Conservation (phyloP, 2,797 vertebrate genomes). For the Phrynocephalus vlangalii region DNA sequence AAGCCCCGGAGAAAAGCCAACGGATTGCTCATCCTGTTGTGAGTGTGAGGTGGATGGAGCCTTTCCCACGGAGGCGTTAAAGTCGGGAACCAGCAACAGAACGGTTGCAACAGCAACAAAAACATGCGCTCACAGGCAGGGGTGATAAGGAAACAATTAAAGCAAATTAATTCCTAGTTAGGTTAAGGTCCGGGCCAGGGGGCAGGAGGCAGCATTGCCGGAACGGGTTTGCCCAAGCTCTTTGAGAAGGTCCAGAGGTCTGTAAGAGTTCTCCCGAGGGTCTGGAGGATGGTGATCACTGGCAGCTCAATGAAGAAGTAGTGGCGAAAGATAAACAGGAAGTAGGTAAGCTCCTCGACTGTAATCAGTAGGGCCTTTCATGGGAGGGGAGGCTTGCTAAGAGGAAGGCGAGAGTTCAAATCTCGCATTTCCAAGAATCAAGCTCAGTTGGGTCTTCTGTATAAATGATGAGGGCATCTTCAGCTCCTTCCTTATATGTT, state of each 20-base stretch:
- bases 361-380: slow-evolving; percentile 15
- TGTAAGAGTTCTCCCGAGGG: slow-evolving; percentile 60
- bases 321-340: neutral
- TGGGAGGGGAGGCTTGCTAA: neutral
- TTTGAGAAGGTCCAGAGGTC: slow-evolving; percentile 67
- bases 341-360: neutral
- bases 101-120: slow-evolving; percentile 76
- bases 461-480: too few species aligned
- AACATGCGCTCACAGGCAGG: slow-evolving; percentile 74
- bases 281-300: slow-evolving; percentile 35
- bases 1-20: slow-evolving; percentile 74
- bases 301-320: slow-evolving; percentile 32
- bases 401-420: neutral
- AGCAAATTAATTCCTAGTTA: slow-evolving; percentile 79
- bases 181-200: slow-evolving; percentile 62
- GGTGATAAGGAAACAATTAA: slow-evolving; percentile 80
- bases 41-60: slow-evolving; percentile 73
- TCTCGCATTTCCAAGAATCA: neutral
- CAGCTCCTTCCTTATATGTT: neutral
- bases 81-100: slow-evolving; percentile 78
- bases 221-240: slow-evolving; percentile 66
- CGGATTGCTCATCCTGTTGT: slow-evolving; percentile 66
- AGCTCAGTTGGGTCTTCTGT: neutral
- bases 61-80: slow-evolving; percentile 75
- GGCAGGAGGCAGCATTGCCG: slow-evolving; percentile 70